These are phyloP conservation scores for Sebastes jordani DNA, from an alignment of 2,797 vertebrate species.

Conservation along the genomic window DNA sequence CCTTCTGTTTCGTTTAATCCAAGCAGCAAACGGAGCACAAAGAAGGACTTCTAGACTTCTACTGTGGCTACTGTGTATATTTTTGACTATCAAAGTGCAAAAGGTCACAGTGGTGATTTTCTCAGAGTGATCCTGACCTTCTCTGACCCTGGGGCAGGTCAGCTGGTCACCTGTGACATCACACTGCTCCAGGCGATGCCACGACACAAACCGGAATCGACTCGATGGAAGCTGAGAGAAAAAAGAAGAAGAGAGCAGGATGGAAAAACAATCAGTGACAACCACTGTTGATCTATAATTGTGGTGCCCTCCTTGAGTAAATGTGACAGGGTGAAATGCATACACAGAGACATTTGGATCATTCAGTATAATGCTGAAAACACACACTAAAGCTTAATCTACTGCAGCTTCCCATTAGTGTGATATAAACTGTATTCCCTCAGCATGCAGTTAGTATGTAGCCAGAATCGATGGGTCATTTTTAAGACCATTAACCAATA, in stretches of 20 bases:
- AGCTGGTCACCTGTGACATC: slow-evolving; percentile 90
- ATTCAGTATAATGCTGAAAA: background rate
- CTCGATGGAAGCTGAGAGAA: slow-evolving; percentile 88
- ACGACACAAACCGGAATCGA: slow-evolving; percentile 86
- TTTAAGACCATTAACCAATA: slow-evolving; percentile 36
- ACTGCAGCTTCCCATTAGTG: slow-evolving; percentile 6
- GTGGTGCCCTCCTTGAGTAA: background rate
- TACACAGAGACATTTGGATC: background rate
- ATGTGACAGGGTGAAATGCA: too few relatives aligned
- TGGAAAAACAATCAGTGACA: background rate
- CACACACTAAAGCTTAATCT: slow-evolving; percentile 34
- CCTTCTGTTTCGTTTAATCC: background rate
- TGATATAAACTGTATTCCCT: slow-evolving; percentile 10
- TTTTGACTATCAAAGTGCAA: background rate
- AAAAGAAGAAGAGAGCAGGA: background rate
- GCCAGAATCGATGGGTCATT: slow-evolving; percentile 32
- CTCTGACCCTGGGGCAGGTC: slow-evolving; percentile 90
- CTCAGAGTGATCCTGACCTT: slow-evolving; percentile 81
- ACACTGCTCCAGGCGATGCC: slow-evolving; percentile 88
- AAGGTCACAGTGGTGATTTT: background rate
- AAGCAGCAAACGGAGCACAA: background rate
- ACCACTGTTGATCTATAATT: background rate
- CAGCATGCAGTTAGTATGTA: slow-evolving; percentile 3
- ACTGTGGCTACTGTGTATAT: background rate
- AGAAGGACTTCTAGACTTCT: background rate